Conservation (phyloP, 2,797 vertebrate genomes). For the Cottoperca gobio region DNA sequence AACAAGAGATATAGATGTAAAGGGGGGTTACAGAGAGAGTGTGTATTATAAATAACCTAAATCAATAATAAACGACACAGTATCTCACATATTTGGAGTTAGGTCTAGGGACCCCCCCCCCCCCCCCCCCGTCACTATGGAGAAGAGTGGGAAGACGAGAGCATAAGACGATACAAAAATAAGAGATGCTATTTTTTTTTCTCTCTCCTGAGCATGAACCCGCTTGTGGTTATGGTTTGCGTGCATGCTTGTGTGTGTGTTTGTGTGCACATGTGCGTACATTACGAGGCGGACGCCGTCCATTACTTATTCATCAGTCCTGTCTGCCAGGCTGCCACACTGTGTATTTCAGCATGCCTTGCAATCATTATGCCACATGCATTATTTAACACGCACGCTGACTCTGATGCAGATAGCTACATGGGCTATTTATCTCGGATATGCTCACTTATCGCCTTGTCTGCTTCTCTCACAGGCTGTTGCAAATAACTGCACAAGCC, state of each 20-base stretch:
- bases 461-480: constrained; percentile 42
- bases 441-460: constrained; percentile 60
- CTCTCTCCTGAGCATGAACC: constrained; percentile 39
- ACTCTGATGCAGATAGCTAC: constrained; percentile 71
- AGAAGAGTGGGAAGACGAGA: constrained; percentile 19
- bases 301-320: constrained; percentile 85
- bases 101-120: constrained; percentile 58
- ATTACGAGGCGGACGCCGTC: constrained; percentile 62
- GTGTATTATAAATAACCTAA: constrained; percentile 85
- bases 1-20: no score
- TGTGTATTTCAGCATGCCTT: constrained; percentile 81
- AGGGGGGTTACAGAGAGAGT: constrained; percentile 6
- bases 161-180: constrained; percentile 51
- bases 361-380: constrained; percentile 83
- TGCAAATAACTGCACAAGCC: constrained; percentile 34
- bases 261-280: constrained; percentile 49
- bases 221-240: constrained; percentile 58
- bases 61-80: constrained; percentile 86
- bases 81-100: constrained; percentile 83
- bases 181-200: constrained; percentile 42
- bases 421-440: constrained; percentile 69
- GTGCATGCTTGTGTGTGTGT: constrained; percentile 19
- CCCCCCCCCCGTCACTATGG: constrained; percentile 17
- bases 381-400: constrained; percentile 80
- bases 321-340: constrained; percentile 81